Percentiles rank a stretch among this genome's conserved stretches.
These are phyloP conservation scores for Drosophila basisetae DNA, from an alignment of 2,888 invertebrate genomes.

Conservation along the genomic window DNA sequence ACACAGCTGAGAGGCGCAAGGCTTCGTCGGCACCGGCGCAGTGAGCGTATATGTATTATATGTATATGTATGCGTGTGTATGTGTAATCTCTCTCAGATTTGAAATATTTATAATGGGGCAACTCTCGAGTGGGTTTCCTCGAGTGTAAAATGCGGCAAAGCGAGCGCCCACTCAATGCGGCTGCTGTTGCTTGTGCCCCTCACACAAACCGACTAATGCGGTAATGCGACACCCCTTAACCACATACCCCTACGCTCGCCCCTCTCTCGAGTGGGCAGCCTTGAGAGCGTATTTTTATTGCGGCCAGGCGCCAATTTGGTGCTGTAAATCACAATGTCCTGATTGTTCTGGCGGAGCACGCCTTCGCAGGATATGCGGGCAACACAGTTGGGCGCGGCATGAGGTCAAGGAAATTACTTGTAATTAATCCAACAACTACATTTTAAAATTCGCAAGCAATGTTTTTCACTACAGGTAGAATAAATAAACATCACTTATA, in stretches of 20 bases:
- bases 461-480: background rate
- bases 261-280: slow-evolving; percentile 4
- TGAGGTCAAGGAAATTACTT: background rate
- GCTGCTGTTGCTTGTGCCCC: background rate
- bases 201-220: slow-evolving; percentile 56
- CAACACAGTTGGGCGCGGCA: background rate
- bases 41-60: slow-evolving; percentile 15
- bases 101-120: slow-evolving; percentile 32
- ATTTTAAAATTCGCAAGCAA: background rate
- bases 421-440: background rate
- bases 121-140: slow-evolving; percentile 53
- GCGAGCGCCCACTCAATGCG: slow-evolving; percentile 13
- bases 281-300: slow-evolving; percentile 33
- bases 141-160: slow-evolving; percentile 30
- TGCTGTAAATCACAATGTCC: slow-evolving; percentile 44
- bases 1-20: slow-evolving; percentile 51
- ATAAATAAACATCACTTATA: background rate
- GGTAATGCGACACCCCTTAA: slow-evolving; percentile 43
- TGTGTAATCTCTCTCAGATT: slow-evolving; percentile 55
- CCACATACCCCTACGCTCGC: background rate
- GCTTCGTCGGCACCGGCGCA: slow-evolving; percentile 70
- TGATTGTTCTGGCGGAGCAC: slow-evolving; percentile 29
- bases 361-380: slow-evolving; percentile 6
- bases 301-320: slow-evolving; percentile 58
- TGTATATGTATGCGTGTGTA: slow-evolving; percentile 9